phyloP scores from a whole-genome alignment of 2,797 vertebrate genomes.

The Artibeus lituratus region DNA sequence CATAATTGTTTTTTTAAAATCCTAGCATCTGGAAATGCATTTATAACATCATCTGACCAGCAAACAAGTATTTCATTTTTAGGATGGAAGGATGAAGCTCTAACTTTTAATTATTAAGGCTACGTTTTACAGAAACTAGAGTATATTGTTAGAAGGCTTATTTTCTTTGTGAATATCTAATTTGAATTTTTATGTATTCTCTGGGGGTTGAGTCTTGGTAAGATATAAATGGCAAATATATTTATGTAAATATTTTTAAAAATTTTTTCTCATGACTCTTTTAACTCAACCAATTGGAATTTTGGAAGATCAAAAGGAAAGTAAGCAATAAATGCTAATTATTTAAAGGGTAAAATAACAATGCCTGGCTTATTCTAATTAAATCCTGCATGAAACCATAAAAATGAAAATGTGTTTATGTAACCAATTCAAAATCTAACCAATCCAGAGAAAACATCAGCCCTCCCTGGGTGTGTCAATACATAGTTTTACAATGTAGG shows the following conservation, averaged over 20 bases:
- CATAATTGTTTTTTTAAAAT: slow-evolving; percentile 32
- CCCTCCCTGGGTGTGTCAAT: neutral
- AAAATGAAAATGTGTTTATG: slow-evolving; percentile 32
- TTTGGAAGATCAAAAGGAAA: slow-evolving; percentile 42
- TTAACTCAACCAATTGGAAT: neutral
- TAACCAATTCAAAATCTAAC: slow-evolving; percentile 43
- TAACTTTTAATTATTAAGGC: neutral
- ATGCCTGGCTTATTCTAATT: slow-evolving; percentile 13
- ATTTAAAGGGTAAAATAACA: slow-evolving; percentile 37
- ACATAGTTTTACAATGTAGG: neutral
- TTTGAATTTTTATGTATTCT: slow-evolving; percentile 36
- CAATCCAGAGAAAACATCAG: neutral
- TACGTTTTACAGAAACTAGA: neutral
- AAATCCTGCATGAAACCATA: neutral
- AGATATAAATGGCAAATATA: slow-evolving; percentile 29
- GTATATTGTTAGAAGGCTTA: slow-evolving; percentile 8
- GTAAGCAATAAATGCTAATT: slow-evolving; percentile 39
- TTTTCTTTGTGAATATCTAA: slow-evolving; percentile 27
- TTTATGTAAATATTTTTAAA: neutral
- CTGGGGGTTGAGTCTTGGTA: neutral
- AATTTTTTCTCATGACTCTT: neutral
- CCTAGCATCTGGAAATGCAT: slow-evolving; percentile 40
- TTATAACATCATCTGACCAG: neutral
- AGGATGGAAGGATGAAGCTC: neutral
- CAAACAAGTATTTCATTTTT: slow-evolving; percentile 33